These are phyloP conservation scores for Eurosta solidaginis DNA, from an alignment of 1,140 invertebrate species.

Conservation along the genomic window DNA sequence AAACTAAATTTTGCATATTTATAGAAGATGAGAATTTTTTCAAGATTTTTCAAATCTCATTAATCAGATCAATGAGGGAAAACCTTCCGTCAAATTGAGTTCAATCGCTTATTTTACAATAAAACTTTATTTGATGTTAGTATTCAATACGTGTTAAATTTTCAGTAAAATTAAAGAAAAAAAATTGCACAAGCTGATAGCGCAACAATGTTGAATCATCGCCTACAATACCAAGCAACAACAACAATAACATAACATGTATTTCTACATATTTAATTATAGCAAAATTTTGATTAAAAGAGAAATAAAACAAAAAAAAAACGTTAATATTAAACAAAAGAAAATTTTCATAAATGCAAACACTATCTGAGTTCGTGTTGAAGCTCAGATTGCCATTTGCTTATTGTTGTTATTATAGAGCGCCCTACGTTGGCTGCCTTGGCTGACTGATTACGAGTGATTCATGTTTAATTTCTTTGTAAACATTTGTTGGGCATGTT, in stretches of 20 bases:
- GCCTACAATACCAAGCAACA: neutral
- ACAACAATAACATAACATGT: neutral
- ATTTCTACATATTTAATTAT: neutral
- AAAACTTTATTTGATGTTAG: neutral
- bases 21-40: neutral
- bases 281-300: constrained; percentile 9
- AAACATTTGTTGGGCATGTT: neutral
- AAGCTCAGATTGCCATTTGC: neutral
- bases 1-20: neutral
- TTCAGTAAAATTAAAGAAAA: no score
- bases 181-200: neutral
- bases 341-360: neutral
- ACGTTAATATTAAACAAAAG: no score
- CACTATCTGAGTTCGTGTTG: neutral
- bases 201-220: neutral
- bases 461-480: constrained; percentile 17
- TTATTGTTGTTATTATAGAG: no score
- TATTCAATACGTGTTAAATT: neutral
- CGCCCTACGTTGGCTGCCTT: no score
- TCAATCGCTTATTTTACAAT: neutral
- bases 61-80: constrained; percentile 2
- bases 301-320: no score
- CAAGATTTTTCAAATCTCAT: neutral
- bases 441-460: no score
- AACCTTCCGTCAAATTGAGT: neutral